Evolutionary conservation across 30 jellyfish, hydroid and myxozoan genomes (phyloP), one percentile per base, ranked within the genome.

Genomic region (Hydra vulgaris): DNA sequence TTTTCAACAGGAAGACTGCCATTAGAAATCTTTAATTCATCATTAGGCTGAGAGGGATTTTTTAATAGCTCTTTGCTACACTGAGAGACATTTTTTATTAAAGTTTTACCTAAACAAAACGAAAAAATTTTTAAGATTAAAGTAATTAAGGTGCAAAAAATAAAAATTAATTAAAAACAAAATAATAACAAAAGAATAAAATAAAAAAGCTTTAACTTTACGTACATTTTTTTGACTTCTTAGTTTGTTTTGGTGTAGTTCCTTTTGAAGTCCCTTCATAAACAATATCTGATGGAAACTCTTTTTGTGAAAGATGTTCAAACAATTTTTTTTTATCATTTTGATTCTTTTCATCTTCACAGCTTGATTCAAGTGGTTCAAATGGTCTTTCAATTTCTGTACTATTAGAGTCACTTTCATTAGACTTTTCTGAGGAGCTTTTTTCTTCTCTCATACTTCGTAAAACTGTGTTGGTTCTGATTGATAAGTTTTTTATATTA

Each of bases 181-280:
- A 40, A 40, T 40, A 40, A 40, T 40, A 40, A 40, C 61, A 40
- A 40, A 40, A 40, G n/a, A n/a, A n/a, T n/a, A n/a, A n/a, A n/a
- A n/a, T n/a, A n/a, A n/a, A n/a, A n/a, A n/a, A n/a, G n/a, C n/a
- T n/a, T n/a, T n/a, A n/a, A n/a, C n/a, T n/a, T n/a, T n/a, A n/a
- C n/a, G n/a, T n/a, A n/a, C n/a, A n/a, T n/a, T n/a, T n/a, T 40
- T 40, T 40, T 40, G 12, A 40, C 12, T 40, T 40, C 61, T 40
- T 40, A 5, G 12, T 40, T 40, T 40, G 61, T 40, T 40, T 40
- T 40, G 61, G 12, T 40, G 61, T 12, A 26, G 78, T 82, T 23
- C 89, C 92, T 27, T 77, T 88, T 4, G 99, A 94, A 23, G 99
- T 87, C 21, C 99, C 99, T 69, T 84, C 99, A 81, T 83, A 94